phyloP scores from a whole-genome alignment of 2,797 vertebrate species.

The Phaenicophaeus curvirostris region DNA sequence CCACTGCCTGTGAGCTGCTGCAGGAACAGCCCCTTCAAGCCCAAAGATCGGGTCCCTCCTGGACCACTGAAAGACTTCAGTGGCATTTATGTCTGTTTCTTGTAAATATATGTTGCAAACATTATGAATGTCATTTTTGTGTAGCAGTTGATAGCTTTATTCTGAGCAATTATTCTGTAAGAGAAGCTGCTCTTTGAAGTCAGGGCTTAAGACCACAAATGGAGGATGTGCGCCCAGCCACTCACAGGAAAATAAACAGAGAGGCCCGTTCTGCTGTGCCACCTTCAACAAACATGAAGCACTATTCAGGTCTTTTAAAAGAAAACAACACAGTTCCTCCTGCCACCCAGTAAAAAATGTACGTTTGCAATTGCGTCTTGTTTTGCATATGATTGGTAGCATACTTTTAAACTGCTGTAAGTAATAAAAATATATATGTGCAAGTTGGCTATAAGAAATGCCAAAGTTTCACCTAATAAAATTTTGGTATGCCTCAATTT shows the following conservation, averaged over 20 bases:
- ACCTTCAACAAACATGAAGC: slow-evolving; percentile 70
- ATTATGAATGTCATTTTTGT: slow-evolving; percentile 41
- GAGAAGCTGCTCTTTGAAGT: slow-evolving; percentile 64
- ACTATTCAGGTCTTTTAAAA: slow-evolving; percentile 61
- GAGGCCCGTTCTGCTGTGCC: slow-evolving; percentile 54
- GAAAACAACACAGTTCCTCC: slow-evolving; percentile 74
- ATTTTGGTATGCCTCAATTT: slow-evolving; percentile 88
- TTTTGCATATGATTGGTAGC: slow-evolving; percentile 86
- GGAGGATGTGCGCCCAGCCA: neutral
- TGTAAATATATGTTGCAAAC: slow-evolving; percentile 36
- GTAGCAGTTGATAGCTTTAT: slow-evolving; percentile 60
- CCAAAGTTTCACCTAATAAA: slow-evolving; percentile 89
- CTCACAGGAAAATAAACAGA: slow-evolving; percentile 58
- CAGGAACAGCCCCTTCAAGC: slow-evolving; percentile 14
- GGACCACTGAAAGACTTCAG: neutral
- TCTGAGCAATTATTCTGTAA: slow-evolving; percentile 37
- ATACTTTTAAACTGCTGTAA: slow-evolving; percentile 88
- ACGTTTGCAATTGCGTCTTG: slow-evolving; percentile 74
- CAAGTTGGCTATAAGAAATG: slow-evolving; percentile 85
- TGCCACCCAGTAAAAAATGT: slow-evolving; percentile 77
- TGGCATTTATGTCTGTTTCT: slow-evolving; percentile 42
- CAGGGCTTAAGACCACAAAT: slow-evolving; percentile 2
- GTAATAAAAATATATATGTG: slow-evolving; percentile 87
- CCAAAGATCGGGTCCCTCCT: slow-evolving; percentile 7
- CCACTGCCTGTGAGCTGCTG: neutral